These are phyloP conservation scores for Tholera decimalis DNA, from an alignment of 2,888 invertebrate species.

Conservation along the genomic window DNA sequence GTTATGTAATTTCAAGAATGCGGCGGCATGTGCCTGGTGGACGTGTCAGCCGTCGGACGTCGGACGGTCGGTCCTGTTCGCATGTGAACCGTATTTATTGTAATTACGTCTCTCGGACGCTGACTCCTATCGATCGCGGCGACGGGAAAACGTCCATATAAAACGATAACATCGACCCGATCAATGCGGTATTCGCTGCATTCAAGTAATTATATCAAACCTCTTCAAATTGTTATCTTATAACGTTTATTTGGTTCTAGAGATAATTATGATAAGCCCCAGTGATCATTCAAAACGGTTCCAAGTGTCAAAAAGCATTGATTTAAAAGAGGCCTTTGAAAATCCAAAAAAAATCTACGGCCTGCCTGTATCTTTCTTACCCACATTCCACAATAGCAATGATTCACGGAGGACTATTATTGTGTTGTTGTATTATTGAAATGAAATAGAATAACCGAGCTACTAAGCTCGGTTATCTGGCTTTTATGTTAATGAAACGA, in stretches of 20 bases:
- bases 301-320: not conserved
- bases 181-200: slow-evolving; percentile 69
- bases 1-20: slow-evolving; percentile 84
- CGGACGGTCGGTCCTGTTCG: slow-evolving; percentile 74
- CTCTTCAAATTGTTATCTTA: slow-evolving; percentile 30
- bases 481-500: not conserved
- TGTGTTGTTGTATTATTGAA: not conserved
- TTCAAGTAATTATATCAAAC: slow-evolving; percentile 54
- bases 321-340: not conserved
- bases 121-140: slow-evolving; percentile 73
- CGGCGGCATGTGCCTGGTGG: slow-evolving; percentile 73
- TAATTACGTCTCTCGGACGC: slow-evolving; percentile 84
- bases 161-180: slow-evolving; percentile 75
- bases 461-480: too few species aligned
- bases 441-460: not conserved
- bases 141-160: slow-evolving; percentile 73
- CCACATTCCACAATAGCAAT: not conserved
- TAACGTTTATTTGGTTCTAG: slow-evolving; percentile 8
- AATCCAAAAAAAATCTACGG: not conserved
- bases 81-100: slow-evolving; percentile 87
- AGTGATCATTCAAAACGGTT: not conserved
- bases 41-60: slow-evolving; percentile 67
- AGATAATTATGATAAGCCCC: not conserved
- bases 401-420: not conserved
- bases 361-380: not conserved